phyloP scores from a whole-genome alignment of 2,797 vertebrate genomes.

The Heterohyrax brucei region DNA sequence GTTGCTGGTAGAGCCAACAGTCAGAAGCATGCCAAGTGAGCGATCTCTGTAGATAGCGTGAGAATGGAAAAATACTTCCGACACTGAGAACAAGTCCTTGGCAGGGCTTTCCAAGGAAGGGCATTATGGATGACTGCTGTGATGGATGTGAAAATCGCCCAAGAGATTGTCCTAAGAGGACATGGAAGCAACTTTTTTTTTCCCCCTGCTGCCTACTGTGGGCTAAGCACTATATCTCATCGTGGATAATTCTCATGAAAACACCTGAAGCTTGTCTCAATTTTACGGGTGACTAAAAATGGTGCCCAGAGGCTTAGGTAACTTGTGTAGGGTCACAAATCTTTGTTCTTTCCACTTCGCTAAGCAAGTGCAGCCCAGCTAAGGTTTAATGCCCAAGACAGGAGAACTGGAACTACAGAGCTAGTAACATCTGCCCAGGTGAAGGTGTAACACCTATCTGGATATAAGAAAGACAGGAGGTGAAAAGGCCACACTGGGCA shows the following conservation, averaged over 20 bases:
- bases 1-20: not conserved
- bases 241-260: not conserved
- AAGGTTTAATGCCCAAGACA: not conserved
- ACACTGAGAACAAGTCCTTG: not conserved
- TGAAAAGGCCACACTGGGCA: not conserved
- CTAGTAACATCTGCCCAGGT: not conserved
- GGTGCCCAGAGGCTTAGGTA: not conserved
- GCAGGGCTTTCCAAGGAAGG: not conserved
- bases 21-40: not conserved
- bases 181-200: not conserved
- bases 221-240: not conserved
- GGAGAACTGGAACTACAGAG: slow-evolving; percentile 4
- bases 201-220: not conserved
- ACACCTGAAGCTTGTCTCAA: not conserved
- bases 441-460: not conserved
- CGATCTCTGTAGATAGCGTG: not conserved
- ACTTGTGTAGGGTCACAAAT: not conserved
- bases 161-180: not conserved
- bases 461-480: slow-evolving; percentile 2
- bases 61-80: slow-evolving; percentile 18
- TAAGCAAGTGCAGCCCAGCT: not conserved
- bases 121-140: not conserved
- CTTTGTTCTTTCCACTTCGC: slow-evolving; percentile 26
- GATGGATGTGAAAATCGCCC: slow-evolving; percentile 10
- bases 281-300: slow-evolving; percentile 44